Evolutionary conservation across 2,888 invertebrate species (phyloP).

Genomic region (Lottia scabra): DNA sequence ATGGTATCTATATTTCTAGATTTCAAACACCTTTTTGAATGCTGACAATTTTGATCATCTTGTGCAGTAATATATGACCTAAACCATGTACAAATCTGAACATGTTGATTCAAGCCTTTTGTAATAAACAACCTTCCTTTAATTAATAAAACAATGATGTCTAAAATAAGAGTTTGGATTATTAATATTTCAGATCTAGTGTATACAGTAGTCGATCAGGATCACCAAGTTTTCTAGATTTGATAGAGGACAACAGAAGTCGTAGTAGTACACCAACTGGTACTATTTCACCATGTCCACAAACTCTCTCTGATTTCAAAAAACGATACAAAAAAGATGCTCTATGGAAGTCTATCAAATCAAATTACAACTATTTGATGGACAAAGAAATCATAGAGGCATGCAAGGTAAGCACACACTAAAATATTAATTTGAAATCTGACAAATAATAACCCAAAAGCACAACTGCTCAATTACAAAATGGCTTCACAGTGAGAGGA

Average conservation of each 20-base stretch:
- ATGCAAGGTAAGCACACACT: conserved; percentile 79
- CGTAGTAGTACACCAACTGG: conserved; percentile 44
- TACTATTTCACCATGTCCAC: conserved; percentile 43
- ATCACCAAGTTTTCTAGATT: conserved; percentile 49
- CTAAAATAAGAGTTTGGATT: no score
- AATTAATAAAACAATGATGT: no score
- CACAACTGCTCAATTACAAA: no score
- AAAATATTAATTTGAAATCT: background rate
- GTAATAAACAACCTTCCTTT: no score
- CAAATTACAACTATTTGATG: conserved; percentile 95
- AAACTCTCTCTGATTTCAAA: conserved; percentile 55
- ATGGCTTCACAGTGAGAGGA: no score
- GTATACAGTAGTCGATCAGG: conserved; percentile 51
- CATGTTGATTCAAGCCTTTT: no score
- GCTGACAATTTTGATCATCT: no score
- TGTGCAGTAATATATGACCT: no score
- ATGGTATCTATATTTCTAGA: no score
- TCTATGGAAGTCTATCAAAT: conserved; percentile 90
- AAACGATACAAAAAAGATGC: conserved; percentile 77
- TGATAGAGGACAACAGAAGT: conserved; percentile 47
- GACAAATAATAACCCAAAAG: background rate
- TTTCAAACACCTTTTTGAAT: no score
- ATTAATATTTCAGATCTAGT: background rate
- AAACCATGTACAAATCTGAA: no score
- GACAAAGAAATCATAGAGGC: conserved; percentile 92